Evolutionary conservation across 2,113 vertebrate species (phyloP).

Genomic region (Channa argus): DNA sequence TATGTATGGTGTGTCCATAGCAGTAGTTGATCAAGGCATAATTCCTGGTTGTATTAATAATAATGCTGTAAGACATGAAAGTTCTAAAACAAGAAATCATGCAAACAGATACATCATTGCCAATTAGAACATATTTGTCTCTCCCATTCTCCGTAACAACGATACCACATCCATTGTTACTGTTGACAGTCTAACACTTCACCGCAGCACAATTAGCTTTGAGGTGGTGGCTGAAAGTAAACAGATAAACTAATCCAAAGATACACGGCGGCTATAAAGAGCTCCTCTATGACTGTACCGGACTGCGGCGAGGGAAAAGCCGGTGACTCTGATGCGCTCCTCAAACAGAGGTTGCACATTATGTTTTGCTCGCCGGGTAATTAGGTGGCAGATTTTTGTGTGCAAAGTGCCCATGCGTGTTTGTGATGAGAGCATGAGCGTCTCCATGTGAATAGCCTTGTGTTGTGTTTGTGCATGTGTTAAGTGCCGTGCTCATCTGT

Average conservation of each 20-base stretch:
- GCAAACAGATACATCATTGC: conserved; percentile 8
- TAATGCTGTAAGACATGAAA: conserved; percentile 9
- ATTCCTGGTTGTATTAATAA: not conserved
- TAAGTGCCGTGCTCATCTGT: conserved; percentile 30
- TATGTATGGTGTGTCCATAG: too few species aligned
- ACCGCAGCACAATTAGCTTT: conserved; percentile 58
- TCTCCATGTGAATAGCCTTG: conserved; percentile 9
- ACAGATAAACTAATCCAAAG: conserved; percentile 66
- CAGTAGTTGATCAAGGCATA: not conserved
- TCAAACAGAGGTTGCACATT: conserved; percentile 63
- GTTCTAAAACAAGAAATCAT: conserved; percentile 1
- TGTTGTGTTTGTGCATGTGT: not conserved
- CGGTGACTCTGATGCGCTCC: conserved; percentile 42
- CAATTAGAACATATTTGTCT: conserved; percentile 40
- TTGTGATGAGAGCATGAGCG: not conserved
- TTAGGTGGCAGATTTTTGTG: conserved; percentile 63
- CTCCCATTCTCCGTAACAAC: not conserved
- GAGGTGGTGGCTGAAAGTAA: conserved; percentile 55
- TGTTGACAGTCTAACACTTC: conserved; percentile 44
- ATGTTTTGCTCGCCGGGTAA: conserved; percentile 70
- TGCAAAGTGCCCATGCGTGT: conserved; percentile 32
- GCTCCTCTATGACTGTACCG: conserved; percentile 49
- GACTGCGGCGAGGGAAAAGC: not conserved
- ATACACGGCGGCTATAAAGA: conserved; percentile 47
- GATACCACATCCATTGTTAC: conserved; percentile 7